These are phyloP conservation scores for Xylota segnis DNA, from an alignment of 2,888 invertebrate species.

Conservation along the genomic window DNA sequence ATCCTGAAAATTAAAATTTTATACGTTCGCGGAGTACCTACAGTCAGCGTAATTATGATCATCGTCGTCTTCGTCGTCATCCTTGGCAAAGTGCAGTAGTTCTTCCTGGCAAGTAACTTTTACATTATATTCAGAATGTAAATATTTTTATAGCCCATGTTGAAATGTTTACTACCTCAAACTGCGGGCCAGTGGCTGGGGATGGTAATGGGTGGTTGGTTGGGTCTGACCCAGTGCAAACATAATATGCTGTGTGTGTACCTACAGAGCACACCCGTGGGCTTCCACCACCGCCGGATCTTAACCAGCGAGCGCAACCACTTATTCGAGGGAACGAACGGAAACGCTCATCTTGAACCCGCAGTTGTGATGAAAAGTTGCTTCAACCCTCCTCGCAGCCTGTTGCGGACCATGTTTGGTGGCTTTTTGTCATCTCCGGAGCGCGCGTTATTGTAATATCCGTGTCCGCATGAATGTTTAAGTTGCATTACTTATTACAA, in stretches of 20 bases:
- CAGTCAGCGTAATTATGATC: conserved; percentile 47
- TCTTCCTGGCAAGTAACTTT: conserved; percentile 27
- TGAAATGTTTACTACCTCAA: conserved; percentile 55
- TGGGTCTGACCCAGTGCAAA: conserved; percentile 35
- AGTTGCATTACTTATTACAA: conserved; percentile 57
- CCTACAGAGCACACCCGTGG: conserved; percentile 2
- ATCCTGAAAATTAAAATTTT: conserved; percentile 44
- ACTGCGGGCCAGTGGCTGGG: conserved; percentile 19
- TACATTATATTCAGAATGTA: conserved; percentile 58
- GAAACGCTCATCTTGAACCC: conserved; percentile 38
- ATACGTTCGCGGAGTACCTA: conserved; percentile 36
- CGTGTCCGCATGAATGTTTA: conserved; percentile 57
- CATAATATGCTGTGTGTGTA: conserved; percentile 29
- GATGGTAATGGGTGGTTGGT: conserved; percentile 9
- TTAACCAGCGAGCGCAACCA: conserved; percentile 24
- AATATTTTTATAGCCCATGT: conserved; percentile 57
- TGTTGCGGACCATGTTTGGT: conserved; percentile 37
- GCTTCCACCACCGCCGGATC: conserved; percentile 3
- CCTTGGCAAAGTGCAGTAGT: neutral
- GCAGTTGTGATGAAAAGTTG: conserved; percentile 41
- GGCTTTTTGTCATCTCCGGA: conserved; percentile 18
- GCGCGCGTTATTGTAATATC: conserved; percentile 43
- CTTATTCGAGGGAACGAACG: conserved; percentile 9
- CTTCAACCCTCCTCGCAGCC: conserved; percentile 28
- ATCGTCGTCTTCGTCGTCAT: conserved; percentile 24